phyloP scores from a whole-genome alignment of 1,140 invertebrate genomes.

The Trissolcus basalis region DNA sequence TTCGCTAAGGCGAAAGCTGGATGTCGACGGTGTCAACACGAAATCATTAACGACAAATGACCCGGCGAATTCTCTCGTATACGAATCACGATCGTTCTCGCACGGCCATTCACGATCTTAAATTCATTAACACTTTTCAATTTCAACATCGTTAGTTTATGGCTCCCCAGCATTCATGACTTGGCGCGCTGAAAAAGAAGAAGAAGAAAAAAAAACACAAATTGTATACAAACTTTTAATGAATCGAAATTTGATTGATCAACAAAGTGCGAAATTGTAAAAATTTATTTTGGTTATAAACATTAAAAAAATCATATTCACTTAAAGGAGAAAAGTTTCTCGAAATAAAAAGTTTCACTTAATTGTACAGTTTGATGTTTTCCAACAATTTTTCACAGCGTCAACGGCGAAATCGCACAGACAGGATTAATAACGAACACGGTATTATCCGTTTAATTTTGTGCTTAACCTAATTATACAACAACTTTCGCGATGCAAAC shows the following conservation, averaged over 20 bases:
- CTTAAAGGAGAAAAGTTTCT: too few relatives aligned
- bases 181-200: background rate
- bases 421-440: slow-evolving; percentile 36
- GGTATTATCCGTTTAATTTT: slow-evolving; percentile 48
- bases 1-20: slow-evolving; percentile 56
- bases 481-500: slow-evolving; percentile 53
- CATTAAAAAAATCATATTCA: too few relatives aligned
- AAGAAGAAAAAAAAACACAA: too few relatives aligned
- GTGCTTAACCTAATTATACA: slow-evolving; percentile 59
- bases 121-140: slow-evolving; percentile 55
- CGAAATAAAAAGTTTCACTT: too few relatives aligned
- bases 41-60: slow-evolving; percentile 48
- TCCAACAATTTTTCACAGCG: slow-evolving; percentile 2
- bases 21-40: slow-evolving; percentile 35
- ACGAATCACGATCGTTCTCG: slow-evolving; percentile 44
- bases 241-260: too few relatives aligned
- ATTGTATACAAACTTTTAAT: too few relatives aligned
- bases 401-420: slow-evolving; percentile 12
- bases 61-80: slow-evolving; percentile 29
- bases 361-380: too few relatives aligned
- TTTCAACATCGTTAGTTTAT: slow-evolving; percentile 40
- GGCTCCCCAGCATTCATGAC: background rate
- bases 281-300: too few relatives aligned
- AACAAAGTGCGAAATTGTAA: too few relatives aligned
- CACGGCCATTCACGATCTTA: slow-evolving; percentile 34